Conservation (phyloP, 2,113 vertebrate species). For the Mesoclemmys tuberculata region DNA sequence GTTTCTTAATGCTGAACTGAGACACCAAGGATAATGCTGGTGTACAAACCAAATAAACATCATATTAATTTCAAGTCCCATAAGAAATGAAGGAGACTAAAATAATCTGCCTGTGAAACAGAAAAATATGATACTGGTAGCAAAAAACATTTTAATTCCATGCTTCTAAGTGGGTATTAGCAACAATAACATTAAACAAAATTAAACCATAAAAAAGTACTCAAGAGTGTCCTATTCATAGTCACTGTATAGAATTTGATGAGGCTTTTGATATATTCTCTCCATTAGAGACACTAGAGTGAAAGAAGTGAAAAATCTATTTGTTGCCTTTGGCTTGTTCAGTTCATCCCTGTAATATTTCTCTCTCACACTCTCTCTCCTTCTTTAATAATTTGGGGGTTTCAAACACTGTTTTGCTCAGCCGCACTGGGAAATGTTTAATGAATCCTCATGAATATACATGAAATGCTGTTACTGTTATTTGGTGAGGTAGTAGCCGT, state of each 20-base stretch:
- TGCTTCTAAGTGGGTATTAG: constrained; percentile 52
- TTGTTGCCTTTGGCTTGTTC: constrained; percentile 60
- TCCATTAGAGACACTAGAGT: background rate
- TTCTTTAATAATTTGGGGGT: constrained; percentile 53
- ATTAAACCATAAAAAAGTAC: constrained; percentile 37
- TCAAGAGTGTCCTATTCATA: background rate
- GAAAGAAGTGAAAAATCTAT: constrained; percentile 28
- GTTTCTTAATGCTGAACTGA: background rate
- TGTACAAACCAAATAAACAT: background rate
- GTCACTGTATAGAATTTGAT: background rate
- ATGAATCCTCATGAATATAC: constrained; percentile 79
- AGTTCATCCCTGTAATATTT: constrained; percentile 47
- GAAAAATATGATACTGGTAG: background rate
- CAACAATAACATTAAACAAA: constrained; percentile 51
- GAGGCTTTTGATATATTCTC: background rate
- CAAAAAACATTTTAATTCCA: constrained; percentile 19
- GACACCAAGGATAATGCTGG: background rate
- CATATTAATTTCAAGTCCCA: constrained; percentile 26
- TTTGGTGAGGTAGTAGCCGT: constrained; percentile 58
- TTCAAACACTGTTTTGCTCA: constrained; percentile 71
- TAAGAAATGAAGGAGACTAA: background rate
- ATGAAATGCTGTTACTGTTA: constrained; percentile 78
- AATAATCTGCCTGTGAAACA: constrained; percentile 9
- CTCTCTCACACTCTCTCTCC: background rate
- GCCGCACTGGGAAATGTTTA: constrained; percentile 73